A percentile compares a stretch with the other conserved stretches of the same genome.
These are phyloP conservation scores for Chelon auratus DNA, from an alignment of 2,797 vertebrate genomes.

Conservation along the genomic window DNA sequence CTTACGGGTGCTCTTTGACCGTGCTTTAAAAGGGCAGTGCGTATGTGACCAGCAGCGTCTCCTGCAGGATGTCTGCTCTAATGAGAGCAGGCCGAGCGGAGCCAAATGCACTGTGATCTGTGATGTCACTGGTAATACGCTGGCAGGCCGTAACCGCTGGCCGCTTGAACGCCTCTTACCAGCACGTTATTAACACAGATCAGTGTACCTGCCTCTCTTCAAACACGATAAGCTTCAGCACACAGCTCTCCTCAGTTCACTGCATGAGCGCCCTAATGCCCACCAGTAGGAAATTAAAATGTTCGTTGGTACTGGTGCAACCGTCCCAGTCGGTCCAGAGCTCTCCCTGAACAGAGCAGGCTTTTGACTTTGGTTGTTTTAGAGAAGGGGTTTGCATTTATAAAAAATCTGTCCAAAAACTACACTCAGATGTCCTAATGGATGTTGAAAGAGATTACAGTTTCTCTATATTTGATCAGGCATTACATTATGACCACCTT, in stretches of 20 bases:
- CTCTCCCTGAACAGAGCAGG: slow-evolving; percentile 1
- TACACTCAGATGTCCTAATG: not conserved
- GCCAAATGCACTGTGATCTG: slow-evolving; percentile 65
- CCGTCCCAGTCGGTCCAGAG: not conserved
- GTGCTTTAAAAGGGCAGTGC: slow-evolving; percentile 54
- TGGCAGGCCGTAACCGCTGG: slow-evolving; percentile 57
- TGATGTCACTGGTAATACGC: slow-evolving; percentile 72
- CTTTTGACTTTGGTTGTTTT: not conserved
- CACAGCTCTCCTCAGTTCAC: slow-evolving; percentile 51
- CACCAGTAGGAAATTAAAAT: slow-evolving; percentile 56
- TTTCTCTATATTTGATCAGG: too few species aligned
- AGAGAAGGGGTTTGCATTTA: too few species aligned
- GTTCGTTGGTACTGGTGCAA: slow-evolving; percentile 25
- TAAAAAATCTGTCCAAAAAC: not conserved
- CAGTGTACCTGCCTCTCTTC: slow-evolving; percentile 76
- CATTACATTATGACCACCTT: too few species aligned
- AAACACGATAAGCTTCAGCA: slow-evolving; percentile 70
- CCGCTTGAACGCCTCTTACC: slow-evolving; percentile 66
- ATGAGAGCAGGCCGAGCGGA: slow-evolving; percentile 56
- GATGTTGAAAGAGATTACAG: not conserved
- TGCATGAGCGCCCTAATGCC: slow-evolving; percentile 44
- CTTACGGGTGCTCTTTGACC: slow-evolving; percentile 54
- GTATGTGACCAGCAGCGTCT: slow-evolving; percentile 60
- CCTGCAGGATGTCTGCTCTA: slow-evolving; percentile 65
- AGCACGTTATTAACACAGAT: slow-evolving; percentile 76